phyloP scores from a whole-genome alignment of 2,797 vertebrate species.

The Hydrocynus forskahlii region DNA sequence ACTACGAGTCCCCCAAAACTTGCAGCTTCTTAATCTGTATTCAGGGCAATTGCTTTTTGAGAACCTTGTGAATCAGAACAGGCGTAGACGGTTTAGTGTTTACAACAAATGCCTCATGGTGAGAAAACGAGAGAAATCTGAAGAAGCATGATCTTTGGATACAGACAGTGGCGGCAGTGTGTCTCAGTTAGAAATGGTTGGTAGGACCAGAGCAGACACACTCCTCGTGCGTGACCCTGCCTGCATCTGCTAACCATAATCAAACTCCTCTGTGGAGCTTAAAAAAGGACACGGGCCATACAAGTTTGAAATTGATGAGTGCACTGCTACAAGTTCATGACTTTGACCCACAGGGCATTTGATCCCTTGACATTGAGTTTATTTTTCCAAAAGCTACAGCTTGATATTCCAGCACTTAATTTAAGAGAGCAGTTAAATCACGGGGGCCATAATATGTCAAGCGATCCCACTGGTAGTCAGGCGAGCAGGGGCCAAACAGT shows the following conservation, averaged over 20 bases:
- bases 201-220: neutral
- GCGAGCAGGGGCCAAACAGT: constrained; percentile 90
- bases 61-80: neutral
- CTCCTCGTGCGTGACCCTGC: constrained; percentile 32
- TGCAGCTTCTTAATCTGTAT: neutral
- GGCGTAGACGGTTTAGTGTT: neutral
- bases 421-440: constrained; percentile 99
- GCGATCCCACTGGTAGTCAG: constrained; percentile 87
- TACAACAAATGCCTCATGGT: neutral
- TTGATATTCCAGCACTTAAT: constrained; percentile 99
- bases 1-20: neutral
- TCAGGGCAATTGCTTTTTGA: neutral
- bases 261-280: constrained; percentile 72
- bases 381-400: constrained; percentile 94
- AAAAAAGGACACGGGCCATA: constrained; percentile 78
- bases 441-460: constrained; percentile 98
- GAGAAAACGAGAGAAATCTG: neutral
- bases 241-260: constrained; percentile 65
- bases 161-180: neutral
- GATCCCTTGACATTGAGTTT: constrained; percentile 90
- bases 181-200: neutral
- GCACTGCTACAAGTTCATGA: constrained; percentile 81
- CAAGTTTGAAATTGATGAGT: constrained; percentile 84
- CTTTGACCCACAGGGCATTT: constrained; percentile 84
- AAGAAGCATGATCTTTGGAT: neutral